Evolutionary conservation across 2,113 vertebrate species (phyloP), one percentile per base, ranked within the genome.

Genomic region (Strix aluco): DNA sequence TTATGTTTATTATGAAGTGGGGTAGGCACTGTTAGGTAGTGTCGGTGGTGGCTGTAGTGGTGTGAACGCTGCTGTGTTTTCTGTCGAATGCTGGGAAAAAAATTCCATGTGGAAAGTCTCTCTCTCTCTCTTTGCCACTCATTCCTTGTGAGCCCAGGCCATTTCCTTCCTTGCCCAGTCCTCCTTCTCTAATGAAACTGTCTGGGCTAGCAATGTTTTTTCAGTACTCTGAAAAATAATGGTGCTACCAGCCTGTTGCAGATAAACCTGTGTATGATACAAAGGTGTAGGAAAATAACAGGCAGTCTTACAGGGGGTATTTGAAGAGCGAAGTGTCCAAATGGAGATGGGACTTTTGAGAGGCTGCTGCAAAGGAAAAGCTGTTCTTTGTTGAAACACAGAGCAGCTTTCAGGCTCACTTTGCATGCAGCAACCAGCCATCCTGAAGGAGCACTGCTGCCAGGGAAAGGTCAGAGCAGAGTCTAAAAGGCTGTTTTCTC

Each of bases 401-500:
- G 77, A 92, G 83, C 75, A 70, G 80, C 86, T 95, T 54, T 62
- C 72, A 32, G 34, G 11, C 86, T 92, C 22, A 0, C 72, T 95
- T 95, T 73, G 69, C 83, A 58, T 70, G 69, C 80, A 94, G 88
- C 63, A n/a, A 3, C 54, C 72, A 73, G 82, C 18, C 30, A 40
- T 67, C 59, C 83, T 32, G 55, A 18, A 88, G 92, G 54, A 93
- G 79, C 8, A 4, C 36, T 46, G 82, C 63, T 94, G 95, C 92
- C 71, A 85, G 88, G 58, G 54, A 90, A 49, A 80, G 85, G 62
- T 90, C 91, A 77, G 67, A 86, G 79, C 67, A 40, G 70, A 80
- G 72, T 81, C 83, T 94, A 81, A 96, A 81, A 94, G 59, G 59
- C 72, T 86, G 32, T 51, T 84, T 94, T 70, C 91, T 86, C 72